Base-by-base conservation (phyloP, 1,140 invertebrate genomes). In the Trichonephila inaurata region DNA sequence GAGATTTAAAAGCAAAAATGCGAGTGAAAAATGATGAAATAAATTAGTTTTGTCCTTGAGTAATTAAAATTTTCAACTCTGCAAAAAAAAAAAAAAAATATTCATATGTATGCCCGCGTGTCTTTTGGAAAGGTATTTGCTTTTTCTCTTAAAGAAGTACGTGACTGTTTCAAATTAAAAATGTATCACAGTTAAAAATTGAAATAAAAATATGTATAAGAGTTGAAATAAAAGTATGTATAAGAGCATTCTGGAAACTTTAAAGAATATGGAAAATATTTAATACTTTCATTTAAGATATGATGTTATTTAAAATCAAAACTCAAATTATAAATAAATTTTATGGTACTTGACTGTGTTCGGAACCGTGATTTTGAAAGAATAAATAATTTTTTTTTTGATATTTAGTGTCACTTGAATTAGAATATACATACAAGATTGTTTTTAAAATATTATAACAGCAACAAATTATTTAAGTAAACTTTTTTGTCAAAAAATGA, bases 21-120 rank as follows among this genome's bases (percentile, higher is more conserved):
- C 14, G 28, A 24, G 18, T 77, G 72, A 77, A 77, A 77, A 77
- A 77, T 77, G 72, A 16, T 77, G 72, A 77, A 77, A 77, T 77
- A 77, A 77, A 77, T 77, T 77, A 77, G 72, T 77, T 14, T 16
- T 18, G 28, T 28, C 72, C 72, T 40, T 77, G 28, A 77, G 72
- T 77, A 77, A 77, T 77, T 77, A 77, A 77, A 77, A 77, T 77
- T 77, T 28, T 77, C 72, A 14, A 40, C 72, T 77, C 18, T 19
- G 69, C 3, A 28, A 0, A 28, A 72, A 72, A 72, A 0, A 28
- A 72, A 72, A 72, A 72, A 33, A 77, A 40, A 33, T 77, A 77
- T 77, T 33, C 28, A 33, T 77, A 40, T 40, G 72, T 77, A 18
- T 6, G 7, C 28, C 18, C 72, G 72, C 18, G 28, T 28, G 72